Conservation (phyloP, 2,113 vertebrate genomes). For the Australoheros scitulus region DNA sequence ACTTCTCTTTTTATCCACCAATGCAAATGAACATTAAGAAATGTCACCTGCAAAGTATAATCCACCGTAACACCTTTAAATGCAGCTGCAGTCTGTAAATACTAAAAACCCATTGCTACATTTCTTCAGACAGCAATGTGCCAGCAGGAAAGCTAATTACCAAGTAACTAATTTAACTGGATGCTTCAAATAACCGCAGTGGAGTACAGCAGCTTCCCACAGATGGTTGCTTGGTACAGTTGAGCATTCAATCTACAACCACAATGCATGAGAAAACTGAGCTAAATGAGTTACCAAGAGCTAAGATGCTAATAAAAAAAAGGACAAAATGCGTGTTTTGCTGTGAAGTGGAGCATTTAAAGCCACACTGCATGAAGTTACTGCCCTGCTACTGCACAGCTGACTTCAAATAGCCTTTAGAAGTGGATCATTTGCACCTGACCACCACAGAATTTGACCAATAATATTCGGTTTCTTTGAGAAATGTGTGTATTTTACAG, state of each 20-base stretch:
- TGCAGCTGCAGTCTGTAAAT: background rate
- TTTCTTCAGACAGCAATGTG: background rate
- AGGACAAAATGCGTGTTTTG: background rate
- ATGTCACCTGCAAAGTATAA: background rate
- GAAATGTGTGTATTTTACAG: background rate
- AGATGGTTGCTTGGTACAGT: conserved; percentile 12
- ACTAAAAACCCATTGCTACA: background rate
- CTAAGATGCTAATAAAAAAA: background rate
- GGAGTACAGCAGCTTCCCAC: background rate
- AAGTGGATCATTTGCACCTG: background rate
- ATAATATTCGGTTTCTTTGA: background rate
- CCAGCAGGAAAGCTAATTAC: conserved; percentile 36
- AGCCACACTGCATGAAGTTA: background rate
- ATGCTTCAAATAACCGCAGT: background rate
- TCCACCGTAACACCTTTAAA: background rate
- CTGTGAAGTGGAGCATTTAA: conserved; percentile 2
- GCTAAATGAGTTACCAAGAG: background rate
- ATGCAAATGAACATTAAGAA: background rate
- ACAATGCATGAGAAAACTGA: background rate
- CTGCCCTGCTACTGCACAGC: background rate
- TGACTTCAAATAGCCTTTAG: background rate
- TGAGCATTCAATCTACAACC: conserved; percentile 3
- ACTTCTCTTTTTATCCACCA: background rate
- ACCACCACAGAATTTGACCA: background rate
- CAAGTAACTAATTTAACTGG: background rate